A percentile compares a stretch with the other conserved stretches of the same genome.
phyloP scores from a whole-genome alignment of 2,113 vertebrate species.

The Galeopterus variegatus region DNA sequence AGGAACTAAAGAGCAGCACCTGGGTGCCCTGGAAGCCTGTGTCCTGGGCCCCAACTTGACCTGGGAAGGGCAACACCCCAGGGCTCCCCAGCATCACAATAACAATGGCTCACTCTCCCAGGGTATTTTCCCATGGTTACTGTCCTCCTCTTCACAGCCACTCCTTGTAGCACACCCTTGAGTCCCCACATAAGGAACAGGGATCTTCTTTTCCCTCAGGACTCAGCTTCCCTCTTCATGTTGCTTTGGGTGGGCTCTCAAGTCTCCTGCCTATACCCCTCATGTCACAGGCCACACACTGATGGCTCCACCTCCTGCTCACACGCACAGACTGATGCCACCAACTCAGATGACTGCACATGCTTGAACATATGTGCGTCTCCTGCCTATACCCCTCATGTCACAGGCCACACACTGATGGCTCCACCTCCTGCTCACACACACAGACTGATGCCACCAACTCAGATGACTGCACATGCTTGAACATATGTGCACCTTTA shows the following conservation, averaged over 20 bases:
- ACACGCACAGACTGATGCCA: background rate
- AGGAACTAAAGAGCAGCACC: background rate
- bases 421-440: background rate
- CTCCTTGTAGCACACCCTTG: background rate
- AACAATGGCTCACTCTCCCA: no score
- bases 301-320: background rate
- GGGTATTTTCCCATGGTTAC: background rate
- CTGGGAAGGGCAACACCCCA: background rate
- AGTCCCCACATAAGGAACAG: background rate
- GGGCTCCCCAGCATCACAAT: background rate
- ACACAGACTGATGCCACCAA: background rate
- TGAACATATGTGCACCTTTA: background rate
- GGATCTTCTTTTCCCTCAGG: background rate
- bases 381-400: no score
- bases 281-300: background rate
- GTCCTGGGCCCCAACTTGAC: background rate
- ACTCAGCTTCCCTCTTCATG: background rate
- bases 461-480: background rate
- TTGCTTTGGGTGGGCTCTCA: background rate
- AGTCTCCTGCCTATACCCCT: background rate
- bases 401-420: background rate
- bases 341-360: background rate
- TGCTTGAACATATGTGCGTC: background rate
- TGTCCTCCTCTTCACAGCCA: background rate
- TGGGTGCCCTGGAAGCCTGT: background rate